Conservation (phyloP, 2,888 invertebrate genomes). For the Hirudinaria manillensis region DNA sequence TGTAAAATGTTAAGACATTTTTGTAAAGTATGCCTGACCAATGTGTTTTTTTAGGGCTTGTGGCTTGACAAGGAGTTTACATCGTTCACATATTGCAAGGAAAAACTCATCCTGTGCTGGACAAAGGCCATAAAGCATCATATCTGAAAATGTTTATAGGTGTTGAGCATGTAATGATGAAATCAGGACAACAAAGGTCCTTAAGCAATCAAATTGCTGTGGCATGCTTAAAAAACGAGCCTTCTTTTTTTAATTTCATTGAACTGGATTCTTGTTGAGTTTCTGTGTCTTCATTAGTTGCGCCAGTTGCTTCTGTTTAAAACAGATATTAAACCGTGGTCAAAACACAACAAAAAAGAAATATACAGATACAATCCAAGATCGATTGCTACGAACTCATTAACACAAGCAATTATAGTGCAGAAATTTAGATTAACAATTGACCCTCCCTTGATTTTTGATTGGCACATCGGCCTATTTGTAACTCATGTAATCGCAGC, state of each 20-base stretch:
- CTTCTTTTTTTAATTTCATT: constrained; percentile 34
- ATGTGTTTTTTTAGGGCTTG: constrained; percentile 72
- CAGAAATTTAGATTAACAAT: background rate
- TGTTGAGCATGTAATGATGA: background rate
- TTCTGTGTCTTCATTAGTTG: background rate
- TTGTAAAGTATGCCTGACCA: constrained; percentile 52
- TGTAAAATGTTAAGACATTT: no score
- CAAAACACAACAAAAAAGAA: background rate
- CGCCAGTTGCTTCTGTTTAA: constrained; percentile 14
- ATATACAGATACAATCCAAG: background rate
- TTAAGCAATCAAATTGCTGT: background rate
- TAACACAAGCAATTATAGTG: background rate
- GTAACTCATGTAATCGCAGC: background rate
- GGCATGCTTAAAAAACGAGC: background rate
- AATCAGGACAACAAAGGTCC: background rate
- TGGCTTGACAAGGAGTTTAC: constrained; percentile 71
- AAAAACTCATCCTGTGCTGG: constrained; percentile 72
- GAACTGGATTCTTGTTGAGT: constrained; percentile 25
- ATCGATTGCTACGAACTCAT: background rate
- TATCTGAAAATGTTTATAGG: constrained; percentile 57
- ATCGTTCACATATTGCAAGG: constrained; percentile 72
- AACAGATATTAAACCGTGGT: background rate
- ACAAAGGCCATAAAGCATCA: constrained; percentile 71
- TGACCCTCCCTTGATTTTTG: background rate
- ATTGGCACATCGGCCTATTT: constrained; percentile 2